A percentile compares a stretch with the other conserved stretches of the same genome.
These are phyloP conservation scores for Nannobrachium achirus DNA, from an alignment of 2,113 vertebrate species.

Conservation along the genomic window DNA sequence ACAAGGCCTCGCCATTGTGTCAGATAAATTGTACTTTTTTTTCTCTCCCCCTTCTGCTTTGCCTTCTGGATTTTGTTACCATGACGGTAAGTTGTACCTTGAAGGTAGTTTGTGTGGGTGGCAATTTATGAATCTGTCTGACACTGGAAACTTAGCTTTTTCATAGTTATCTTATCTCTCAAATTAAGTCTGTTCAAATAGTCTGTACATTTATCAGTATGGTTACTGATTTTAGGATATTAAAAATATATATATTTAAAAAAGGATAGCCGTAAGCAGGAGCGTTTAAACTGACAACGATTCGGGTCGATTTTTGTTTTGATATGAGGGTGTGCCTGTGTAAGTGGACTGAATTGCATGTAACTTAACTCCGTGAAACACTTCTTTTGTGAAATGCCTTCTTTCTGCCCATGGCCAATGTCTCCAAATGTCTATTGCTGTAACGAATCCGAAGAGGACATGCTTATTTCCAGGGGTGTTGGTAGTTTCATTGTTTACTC, in stretches of 20 bases:
- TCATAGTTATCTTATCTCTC: slow-evolving; percentile 39
- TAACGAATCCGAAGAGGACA: neutral
- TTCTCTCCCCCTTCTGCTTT: slow-evolving; percentile 16
- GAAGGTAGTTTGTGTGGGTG: slow-evolving; percentile 14
- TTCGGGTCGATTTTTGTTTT: neutral
- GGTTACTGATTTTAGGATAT: neutral
- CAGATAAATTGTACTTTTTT: slow-evolving; percentile 34
- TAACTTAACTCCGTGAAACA: neutral
- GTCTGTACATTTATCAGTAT: neutral
- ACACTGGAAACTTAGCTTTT: slow-evolving; percentile 19
- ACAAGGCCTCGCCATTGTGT: neutral
- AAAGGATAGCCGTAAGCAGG: neutral
- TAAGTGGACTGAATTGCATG: neutral
- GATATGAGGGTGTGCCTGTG: slow-evolving; percentile 14
- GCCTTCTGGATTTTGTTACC: slow-evolving; percentile 57
- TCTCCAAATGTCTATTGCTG: neutral
- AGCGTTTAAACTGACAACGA: neutral
- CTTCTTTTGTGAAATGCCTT: neutral
- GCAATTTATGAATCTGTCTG: slow-evolving; percentile 17
- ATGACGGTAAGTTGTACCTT: slow-evolving; percentile 78
- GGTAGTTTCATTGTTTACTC: slow-evolving; percentile 6
- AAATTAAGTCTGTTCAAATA: neutral
- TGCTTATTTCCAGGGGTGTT: slow-evolving; percentile 1
- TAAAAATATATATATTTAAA: neutral
- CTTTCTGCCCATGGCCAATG: neutral